phyloP scores from a whole-genome alignment of 2,888 invertebrate species.

The Leistus spinibarbis region DNA sequence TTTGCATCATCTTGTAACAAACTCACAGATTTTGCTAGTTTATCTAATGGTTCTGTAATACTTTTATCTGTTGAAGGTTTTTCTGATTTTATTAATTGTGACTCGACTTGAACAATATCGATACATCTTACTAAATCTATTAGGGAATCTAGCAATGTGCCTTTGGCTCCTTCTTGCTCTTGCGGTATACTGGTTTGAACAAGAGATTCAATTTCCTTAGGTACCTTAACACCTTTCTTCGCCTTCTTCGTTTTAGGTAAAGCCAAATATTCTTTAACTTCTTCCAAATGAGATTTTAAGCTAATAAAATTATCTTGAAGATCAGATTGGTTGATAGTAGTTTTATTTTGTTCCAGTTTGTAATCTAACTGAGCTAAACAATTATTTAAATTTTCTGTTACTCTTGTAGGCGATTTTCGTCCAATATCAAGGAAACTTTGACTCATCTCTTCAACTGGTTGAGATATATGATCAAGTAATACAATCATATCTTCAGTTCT shows the following conservation, averaged over 20 bases:
- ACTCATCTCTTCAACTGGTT: constrained; percentile 60
- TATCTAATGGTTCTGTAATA: constrained; percentile 48
- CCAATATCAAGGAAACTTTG: constrained; percentile 57
- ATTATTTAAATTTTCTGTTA: constrained; percentile 15
- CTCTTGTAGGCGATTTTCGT: constrained; percentile 48
- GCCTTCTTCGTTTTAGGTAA: constrained; percentile 15
- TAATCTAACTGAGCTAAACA: constrained; percentile 13
- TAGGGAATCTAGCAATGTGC: constrained; percentile 31
- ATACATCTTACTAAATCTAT: constrained; percentile 28
- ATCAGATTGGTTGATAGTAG: constrained; percentile 48
- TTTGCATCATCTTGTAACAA: constrained; percentile 48
- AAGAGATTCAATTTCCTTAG: neutral
- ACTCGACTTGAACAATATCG: constrained; percentile 32
- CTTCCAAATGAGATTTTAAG: constrained; percentile 48
- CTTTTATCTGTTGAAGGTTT: constrained; percentile 42
- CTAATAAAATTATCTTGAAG: constrained; percentile 52
- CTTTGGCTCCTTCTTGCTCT: constrained; percentile 28
- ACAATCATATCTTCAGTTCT: constrained; percentile 53
- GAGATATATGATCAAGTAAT: constrained; percentile 59
- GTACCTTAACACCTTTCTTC: constrained; percentile 22
- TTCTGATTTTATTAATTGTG: constrained; percentile 29
- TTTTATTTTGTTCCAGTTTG: constrained; percentile 46
- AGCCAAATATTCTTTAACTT: constrained; percentile 39
- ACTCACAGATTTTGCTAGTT: constrained; percentile 50
- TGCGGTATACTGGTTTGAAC: neutral